Conservation (phyloP, 2,888 invertebrate species). For the Drosophila setosimentum region DNA sequence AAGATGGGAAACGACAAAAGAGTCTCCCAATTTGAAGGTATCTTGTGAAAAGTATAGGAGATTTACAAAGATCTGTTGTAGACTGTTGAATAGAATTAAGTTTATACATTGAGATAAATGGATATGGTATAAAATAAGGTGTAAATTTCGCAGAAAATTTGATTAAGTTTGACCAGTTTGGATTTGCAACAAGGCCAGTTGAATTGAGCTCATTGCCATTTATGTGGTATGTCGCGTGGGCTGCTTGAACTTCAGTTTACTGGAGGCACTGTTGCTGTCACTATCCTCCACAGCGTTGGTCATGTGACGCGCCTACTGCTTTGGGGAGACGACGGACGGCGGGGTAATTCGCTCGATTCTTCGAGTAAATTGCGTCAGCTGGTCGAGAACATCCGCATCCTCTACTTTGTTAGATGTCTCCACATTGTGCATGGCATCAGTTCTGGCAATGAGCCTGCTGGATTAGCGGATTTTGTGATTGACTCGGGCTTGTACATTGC, state of each 20-base stretch:
- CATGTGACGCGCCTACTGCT: not conserved
- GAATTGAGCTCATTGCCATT: not conserved
- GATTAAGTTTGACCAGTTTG: not conserved
- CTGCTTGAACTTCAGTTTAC: not conserved
- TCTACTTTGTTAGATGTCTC: not conserved
- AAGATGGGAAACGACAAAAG: not conserved
- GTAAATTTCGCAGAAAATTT: not conserved
- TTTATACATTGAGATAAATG: not conserved
- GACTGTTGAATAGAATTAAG: too few relatives aligned
- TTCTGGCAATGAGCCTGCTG: not conserved
- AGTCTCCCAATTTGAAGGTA: not conserved
- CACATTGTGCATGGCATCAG: not conserved
- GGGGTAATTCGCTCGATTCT: not conserved
- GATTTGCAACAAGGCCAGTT: not conserved
- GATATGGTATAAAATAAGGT: not conserved
- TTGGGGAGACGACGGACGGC: not conserved
- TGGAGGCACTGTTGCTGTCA: not conserved
- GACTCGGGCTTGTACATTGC: not conserved
- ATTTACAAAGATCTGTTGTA: not conserved
- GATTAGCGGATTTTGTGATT: not conserved
- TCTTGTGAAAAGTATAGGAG: not conserved
- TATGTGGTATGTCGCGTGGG: not conserved
- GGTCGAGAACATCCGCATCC: not conserved
- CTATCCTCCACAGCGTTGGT: not conserved
- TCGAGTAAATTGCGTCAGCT: not conserved